Evolutionary conservation across 2,888 invertebrate genomes (phyloP).

Genomic region (Ischnus inquisitorius): DNA sequence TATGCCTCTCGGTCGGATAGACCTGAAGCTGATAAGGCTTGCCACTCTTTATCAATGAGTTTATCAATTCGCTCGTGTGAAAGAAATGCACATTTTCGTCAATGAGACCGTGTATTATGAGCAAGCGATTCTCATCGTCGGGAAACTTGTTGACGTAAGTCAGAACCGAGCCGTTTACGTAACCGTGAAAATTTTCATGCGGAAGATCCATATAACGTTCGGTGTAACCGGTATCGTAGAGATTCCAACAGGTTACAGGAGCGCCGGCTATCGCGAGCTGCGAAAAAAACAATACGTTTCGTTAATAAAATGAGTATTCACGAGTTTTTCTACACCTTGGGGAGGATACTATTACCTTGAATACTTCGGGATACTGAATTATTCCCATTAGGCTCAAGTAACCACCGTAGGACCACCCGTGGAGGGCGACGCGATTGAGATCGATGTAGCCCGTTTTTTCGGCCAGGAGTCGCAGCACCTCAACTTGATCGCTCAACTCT

Average conservation of each 20-base stretch:
- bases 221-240: constrained; percentile 99
- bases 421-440: constrained; percentile 96
- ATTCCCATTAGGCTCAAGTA: constrained; percentile 98
- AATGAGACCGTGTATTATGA: constrained; percentile 98
- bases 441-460: constrained; percentile 96
- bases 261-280: constrained; percentile 96
- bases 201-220: constrained; percentile 98
- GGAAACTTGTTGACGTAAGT: constrained; percentile 95
- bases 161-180: constrained; percentile 94
- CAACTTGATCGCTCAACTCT: constrained; percentile 97
- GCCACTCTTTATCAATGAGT: constrained; percentile 95
- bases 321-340: neutral
- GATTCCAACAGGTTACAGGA: constrained; percentile 98
- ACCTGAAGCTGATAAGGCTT: constrained; percentile 98
- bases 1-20: constrained; percentile 98
- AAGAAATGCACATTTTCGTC: constrained; percentile 99
- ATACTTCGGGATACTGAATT: constrained; percentile 96
- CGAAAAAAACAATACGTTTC: constrained; percentile 44
- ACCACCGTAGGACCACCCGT: constrained; percentile 99
- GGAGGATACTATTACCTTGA: constrained; percentile 89
- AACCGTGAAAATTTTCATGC: constrained; percentile 91
- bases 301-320: neutral
- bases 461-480: constrained; percentile 95
- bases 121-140: constrained; percentile 95
- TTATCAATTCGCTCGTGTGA: constrained; percentile 96